A percentile compares a stretch with the other conserved stretches of the same genome.
These are phyloP conservation scores for Microtus ochrogaster DNA, from an alignment of 2,113 vertebrate genomes.

Conservation along the genomic window DNA sequence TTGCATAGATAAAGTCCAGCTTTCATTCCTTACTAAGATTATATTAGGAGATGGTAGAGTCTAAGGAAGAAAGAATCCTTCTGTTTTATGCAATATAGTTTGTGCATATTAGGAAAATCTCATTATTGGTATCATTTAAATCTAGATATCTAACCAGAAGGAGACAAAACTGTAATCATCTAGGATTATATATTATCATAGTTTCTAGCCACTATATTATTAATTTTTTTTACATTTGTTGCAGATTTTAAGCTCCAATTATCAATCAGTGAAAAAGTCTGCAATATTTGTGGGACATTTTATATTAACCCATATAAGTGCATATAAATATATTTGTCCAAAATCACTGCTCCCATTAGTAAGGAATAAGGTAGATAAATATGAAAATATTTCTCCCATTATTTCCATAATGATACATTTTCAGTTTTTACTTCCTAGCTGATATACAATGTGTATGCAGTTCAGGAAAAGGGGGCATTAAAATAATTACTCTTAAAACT, in stretches of 20 bases:
- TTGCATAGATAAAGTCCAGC: neutral
- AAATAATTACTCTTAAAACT: neutral
- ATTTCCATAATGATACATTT: neutral
- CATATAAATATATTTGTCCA: neutral
- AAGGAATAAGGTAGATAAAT: neutral
- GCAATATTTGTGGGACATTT: neutral
- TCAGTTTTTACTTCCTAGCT: accelerated
- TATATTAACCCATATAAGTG: neutral
- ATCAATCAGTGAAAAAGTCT: neutral
- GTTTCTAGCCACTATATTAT: neutral
- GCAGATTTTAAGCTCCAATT: neutral
- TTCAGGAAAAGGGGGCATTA: neutral
- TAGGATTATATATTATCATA: neutral
- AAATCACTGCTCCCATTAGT: neutral
- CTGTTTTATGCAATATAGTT: neutral
- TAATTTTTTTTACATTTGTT: neutral
- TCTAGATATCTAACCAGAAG: neutral
- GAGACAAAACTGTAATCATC: neutral
- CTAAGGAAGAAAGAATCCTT: neutral
- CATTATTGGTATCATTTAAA: neutral
- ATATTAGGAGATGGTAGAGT: neutral
- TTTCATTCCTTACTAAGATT: neutral
- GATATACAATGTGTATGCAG: accelerated
- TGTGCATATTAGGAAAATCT: neutral
- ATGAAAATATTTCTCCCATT: neutral